These are phyloP conservation scores for Scolopax bukidnonensis DNA, from an alignment of 2,797 vertebrate genomes.

Conservation along the genomic window DNA sequence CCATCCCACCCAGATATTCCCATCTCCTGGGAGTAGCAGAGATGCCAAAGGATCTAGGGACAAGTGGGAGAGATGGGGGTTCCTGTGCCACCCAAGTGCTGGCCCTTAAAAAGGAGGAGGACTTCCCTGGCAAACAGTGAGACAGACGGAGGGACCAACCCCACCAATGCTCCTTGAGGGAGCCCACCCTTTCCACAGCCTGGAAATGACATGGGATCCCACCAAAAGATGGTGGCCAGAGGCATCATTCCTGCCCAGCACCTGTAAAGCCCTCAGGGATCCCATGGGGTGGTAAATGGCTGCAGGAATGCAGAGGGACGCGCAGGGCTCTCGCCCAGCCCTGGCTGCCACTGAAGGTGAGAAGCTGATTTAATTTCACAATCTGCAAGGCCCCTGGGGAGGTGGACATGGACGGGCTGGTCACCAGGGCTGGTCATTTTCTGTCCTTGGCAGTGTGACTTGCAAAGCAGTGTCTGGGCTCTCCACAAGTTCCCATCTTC, in stretches of 20 bases:
- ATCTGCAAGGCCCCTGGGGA: neutral
- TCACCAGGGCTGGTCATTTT: neutral
- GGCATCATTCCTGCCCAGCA: neutral
- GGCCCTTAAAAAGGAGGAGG: neutral
- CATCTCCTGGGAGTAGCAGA: neutral
- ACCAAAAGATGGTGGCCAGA: fast-evolving
- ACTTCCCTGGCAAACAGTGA: neutral
- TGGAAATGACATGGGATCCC: neutral
- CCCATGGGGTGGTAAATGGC: fast-evolving
- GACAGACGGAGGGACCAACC: neutral
- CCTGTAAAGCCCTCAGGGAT: neutral
- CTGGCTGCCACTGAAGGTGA: neutral
- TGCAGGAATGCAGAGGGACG: fast-evolving
- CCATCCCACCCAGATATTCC: neutral
- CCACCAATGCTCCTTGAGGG: neutral
- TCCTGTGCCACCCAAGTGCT: neutral
- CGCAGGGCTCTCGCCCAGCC: neutral
- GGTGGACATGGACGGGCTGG: neutral
- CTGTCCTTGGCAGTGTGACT: neutral
- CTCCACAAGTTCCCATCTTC: neutral
- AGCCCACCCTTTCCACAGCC: neutral
- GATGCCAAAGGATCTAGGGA: neutral
- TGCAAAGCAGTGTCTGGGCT: fast-evolving
- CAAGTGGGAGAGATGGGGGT: fast-evolving
- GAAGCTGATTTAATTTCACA: conserved; percentile 34